These are phyloP conservation scores for Sebastes oblongus DNA, from an alignment of 2,797 vertebrate species.

Conservation along the genomic window DNA sequence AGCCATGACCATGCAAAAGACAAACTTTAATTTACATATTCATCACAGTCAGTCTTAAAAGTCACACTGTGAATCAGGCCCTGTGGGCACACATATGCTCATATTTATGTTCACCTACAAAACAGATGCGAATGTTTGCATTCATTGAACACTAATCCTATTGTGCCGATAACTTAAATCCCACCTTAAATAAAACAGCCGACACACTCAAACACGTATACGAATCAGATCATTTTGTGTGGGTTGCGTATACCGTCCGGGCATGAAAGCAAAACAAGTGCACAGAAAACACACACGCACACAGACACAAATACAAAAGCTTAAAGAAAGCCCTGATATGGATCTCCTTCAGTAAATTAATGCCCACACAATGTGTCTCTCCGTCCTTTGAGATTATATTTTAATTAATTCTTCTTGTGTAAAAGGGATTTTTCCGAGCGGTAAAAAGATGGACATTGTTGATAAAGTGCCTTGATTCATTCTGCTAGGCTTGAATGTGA, in stretches of 20 bases:
- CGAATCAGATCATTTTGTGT: background rate
- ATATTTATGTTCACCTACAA: background rate
- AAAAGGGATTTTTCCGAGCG: background rate
- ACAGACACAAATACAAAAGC: background rate
- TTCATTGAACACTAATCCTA: background rate
- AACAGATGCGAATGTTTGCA: conserved; percentile 6
- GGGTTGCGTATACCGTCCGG: too few relatives aligned
- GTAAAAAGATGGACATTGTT: conserved; percentile 12
- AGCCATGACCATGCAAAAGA: background rate
- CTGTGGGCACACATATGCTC: background rate
- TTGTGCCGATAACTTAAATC: background rate
- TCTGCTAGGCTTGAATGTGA: background rate
- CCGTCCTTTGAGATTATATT: conserved; percentile 19
- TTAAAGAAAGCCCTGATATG: background rate
- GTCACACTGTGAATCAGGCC: background rate
- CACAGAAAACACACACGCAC: background rate
- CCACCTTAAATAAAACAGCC: background rate
- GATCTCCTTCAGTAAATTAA: conserved; percentile 6
- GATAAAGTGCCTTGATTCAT: conserved; percentile 9
- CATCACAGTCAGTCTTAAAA: background rate
- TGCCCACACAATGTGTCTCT: background rate
- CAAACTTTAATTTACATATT: background rate
- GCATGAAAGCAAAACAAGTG: background rate
- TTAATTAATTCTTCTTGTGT: conserved; percentile 9
- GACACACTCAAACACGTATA: background rate